Evolutionary conservation across 2,113 vertebrate genomes (phyloP).

Genomic region (Sorex araneus): DNA sequence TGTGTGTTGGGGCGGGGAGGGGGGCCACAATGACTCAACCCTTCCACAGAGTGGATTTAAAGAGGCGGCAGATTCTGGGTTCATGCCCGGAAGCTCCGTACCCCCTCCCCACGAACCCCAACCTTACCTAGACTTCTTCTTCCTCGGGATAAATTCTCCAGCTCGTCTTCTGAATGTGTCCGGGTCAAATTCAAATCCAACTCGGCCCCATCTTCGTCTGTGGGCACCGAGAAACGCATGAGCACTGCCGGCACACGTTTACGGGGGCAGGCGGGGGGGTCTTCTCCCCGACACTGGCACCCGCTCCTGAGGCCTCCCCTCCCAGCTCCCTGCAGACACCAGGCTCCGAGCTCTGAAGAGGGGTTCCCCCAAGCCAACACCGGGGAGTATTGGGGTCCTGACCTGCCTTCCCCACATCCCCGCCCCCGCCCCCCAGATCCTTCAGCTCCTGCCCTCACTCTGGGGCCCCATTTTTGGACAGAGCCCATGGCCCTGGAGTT

Average conservation of each 20-base stretch:
- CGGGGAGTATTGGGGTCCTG: background rate
- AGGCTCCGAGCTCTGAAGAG: background rate
- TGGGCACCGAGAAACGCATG: background rate
- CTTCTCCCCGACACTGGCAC: background rate
- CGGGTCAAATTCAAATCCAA: constrained; percentile 85
- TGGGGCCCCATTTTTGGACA: constrained; percentile 72
- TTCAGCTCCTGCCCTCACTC: background rate
- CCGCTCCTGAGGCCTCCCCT: background rate
- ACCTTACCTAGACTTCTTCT: constrained; percentile 88
- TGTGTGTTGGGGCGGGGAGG: background rate
- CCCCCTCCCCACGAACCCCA: too few relatives aligned
- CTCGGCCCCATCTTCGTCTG: constrained; percentile 81
- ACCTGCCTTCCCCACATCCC: background rate
- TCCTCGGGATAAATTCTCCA: constrained; percentile 77
- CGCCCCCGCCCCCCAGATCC: background rate
- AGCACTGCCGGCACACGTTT: too few relatives aligned
- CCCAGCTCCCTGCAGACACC: background rate
- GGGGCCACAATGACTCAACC: background rate
- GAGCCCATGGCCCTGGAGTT: constrained; percentile 79
- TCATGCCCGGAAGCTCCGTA: background rate
- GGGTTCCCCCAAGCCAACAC: background rate
- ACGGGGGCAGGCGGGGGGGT: too few relatives aligned
- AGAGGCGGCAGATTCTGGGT: background rate
- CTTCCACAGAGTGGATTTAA: background rate
- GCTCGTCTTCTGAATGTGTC: constrained; percentile 54